Evolutionary conservation across 2,113 vertebrate genomes (phyloP).

Genomic region (Rostratula benghalensis): DNA sequence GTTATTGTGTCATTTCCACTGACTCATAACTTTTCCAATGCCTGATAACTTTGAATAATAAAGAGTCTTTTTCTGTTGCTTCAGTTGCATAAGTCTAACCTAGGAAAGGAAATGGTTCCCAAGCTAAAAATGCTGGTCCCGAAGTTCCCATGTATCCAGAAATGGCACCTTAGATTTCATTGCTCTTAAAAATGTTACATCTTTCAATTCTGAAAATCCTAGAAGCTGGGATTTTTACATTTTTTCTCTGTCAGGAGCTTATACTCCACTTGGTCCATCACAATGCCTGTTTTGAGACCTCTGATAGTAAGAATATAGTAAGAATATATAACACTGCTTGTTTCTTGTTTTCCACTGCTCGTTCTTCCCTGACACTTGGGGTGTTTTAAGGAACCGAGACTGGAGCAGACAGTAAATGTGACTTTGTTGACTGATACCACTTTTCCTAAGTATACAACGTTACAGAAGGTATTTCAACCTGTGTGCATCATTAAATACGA

Average conservation of each 20-base stretch:
- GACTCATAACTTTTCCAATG: not conserved
- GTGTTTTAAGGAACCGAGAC: not conserved
- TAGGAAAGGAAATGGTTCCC: not conserved
- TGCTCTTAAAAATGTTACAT: not conserved
- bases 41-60: not conserved
- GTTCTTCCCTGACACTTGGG: rapidly evolving
- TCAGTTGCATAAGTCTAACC: not conserved
- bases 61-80: not conserved
- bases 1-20: not conserved
- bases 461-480: not conserved
- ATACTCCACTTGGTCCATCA: not conserved
- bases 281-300: not conserved
- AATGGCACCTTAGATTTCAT: not conserved
- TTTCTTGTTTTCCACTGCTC: not conserved
- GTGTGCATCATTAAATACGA: not conserved
- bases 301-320: not conserved
- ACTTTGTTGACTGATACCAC: not conserved
- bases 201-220: not conserved
- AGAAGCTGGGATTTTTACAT: no score
- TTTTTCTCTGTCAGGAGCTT: not conserved
- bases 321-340: not conserved
- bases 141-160: not conserved
- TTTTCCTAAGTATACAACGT: no score
- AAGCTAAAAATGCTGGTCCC: not conserved
- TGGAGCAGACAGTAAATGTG: not conserved